Base-by-base conservation (phyloP, 2,113 vertebrate genomes). In the Tenrec ecaudatus region DNA sequence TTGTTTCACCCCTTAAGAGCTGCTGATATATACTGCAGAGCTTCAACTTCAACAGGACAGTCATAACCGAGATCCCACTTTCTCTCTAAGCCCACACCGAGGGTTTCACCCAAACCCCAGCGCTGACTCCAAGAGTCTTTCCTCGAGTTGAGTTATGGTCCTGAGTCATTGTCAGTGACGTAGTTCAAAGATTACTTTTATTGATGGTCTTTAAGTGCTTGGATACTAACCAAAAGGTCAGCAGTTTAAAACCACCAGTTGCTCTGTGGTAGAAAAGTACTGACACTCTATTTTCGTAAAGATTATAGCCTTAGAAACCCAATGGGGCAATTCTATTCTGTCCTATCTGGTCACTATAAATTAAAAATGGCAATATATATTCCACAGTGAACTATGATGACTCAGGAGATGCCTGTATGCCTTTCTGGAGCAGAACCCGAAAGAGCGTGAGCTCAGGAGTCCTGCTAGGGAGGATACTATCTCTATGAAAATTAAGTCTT, bases 41-140 rank as follows among this genome's bases (percentile, higher is more conserved):
- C 89, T 97, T 95, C 82, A 57, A 94, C n/a, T 86, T 68, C 68
- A 88, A 68, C 27, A 29, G 92, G 12, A 53, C 43, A 62, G 64
- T 22, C 88, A 73, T 58, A 69, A 43, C 33, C 84, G 73, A 43
- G 6, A 53, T 80, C 3, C 12, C 16, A 79, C 64, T 75, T 31
- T 78, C 6, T 60, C 64, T 60, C 82, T 77, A 86, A 86, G 82
- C 31, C 27, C 36, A 62, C 17, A 81, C 19, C 22, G 89, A 68
- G 23, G 47, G 69, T 80, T 90, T 93, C 81, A 75, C 57, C 47
- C 64, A 58, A 92, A 90, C 5, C 8, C 62, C 76, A 86, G 38
- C 77, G 78, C 68, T 80, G n/a, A 17, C 53, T 95, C 17, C 40
- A 80, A 81, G 82, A 33, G 33, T 95, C 43, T 94, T 92, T 5